Percentiles rank a stretch among this genome's conserved stretches.
Conservation (phyloP, 2,888 invertebrate species). For the Meta bourneti region DNA sequence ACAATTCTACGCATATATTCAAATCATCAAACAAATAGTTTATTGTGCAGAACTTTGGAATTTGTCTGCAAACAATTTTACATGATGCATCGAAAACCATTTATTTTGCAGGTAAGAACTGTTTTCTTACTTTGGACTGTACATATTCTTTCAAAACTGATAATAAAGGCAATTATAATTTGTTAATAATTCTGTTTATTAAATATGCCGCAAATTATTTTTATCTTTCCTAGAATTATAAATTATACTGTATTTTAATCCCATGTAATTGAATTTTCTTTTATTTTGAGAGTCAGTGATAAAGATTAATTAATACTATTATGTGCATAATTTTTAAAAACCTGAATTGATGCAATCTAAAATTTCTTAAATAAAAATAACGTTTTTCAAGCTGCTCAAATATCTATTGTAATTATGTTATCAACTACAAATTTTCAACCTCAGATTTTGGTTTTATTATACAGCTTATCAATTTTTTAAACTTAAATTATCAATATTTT, state of each 20-base stretch:
- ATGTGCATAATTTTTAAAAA: neutral
- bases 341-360: neutral
- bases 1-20: slow-evolving; percentile 97
- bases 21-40: slow-evolving; percentile 97
- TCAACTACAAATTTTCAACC: no score
- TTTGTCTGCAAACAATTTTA: slow-evolving; percentile 99
- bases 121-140: neutral
- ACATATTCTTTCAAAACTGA: neutral
- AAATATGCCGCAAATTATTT: no score
- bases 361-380: no score
- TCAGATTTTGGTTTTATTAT: neutral
- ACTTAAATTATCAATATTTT: neutral
- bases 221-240: no score
- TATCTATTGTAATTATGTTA: no score
- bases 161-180: neutral
- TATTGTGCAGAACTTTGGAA: slow-evolving; percentile 96
- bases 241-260: no score
- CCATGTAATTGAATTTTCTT: no score
- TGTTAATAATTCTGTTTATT: neutral
- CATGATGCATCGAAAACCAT: slow-evolving; percentile 97
- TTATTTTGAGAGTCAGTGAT: neutral
- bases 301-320: neutral
- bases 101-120: slow-evolving; percentile 88
- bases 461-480: neutral
- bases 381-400: no score